These are phyloP conservation scores for Phaonia tiefii DNA, from an alignment of 2,888 invertebrate species.

Conservation along the genomic window DNA sequence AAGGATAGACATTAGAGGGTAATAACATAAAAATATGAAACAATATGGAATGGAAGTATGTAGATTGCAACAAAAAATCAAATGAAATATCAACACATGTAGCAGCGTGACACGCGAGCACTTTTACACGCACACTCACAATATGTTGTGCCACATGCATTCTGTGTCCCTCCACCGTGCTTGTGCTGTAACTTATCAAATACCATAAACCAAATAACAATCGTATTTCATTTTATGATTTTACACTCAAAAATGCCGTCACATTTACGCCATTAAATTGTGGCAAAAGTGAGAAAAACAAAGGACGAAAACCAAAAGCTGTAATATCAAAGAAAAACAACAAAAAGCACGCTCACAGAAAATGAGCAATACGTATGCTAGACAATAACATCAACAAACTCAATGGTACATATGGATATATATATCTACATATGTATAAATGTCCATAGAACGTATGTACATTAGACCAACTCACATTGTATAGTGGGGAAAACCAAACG, in stretches of 20 bases:
- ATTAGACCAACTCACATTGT: too few relatives aligned
- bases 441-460: too few relatives aligned
- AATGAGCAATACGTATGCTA: conserved; percentile 21
- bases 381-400: too few relatives aligned
- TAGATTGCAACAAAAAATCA: conserved; percentile 40
- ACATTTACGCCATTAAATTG: conserved; percentile 59
- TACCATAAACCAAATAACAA: conserved; percentile 54
- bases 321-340: conserved; percentile 5
- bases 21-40: conserved; percentile 23
- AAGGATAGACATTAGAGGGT: conserved; percentile 18
- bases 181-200: conserved; percentile 23
- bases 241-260: conserved; percentile 54
- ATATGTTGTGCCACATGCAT: not conserved
- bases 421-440: too few relatives aligned
- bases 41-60: too few relatives aligned
- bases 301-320: conserved; percentile 17
- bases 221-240: conserved; percentile 50
- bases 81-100: conserved; percentile 30
- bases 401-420: too few relatives aligned
- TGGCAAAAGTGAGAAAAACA: conserved; percentile 21
- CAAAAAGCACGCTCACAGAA: not conserved
- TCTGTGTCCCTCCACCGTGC: too few relatives aligned
- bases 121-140: conserved; percentile 18
- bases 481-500: too few relatives aligned
- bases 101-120: conserved; percentile 39